A percentile compares a stretch with the other conserved stretches of the same genome.
Evolutionary conservation across 1,140 invertebrate species (phyloP).

Genomic region (Rhyacophila brunnea): DNA sequence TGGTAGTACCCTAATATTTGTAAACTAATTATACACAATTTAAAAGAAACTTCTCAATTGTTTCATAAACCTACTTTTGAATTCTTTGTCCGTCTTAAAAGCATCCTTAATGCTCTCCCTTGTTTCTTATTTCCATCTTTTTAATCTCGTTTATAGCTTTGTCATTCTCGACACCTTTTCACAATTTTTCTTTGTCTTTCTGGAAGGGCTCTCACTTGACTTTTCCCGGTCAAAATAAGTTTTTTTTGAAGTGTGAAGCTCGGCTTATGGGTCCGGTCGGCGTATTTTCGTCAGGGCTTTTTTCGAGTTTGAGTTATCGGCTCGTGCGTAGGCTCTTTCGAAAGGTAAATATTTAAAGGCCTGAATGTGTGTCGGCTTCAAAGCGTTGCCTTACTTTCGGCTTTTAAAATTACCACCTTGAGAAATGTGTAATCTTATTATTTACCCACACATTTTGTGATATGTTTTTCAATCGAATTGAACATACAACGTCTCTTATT

Average conservation of each 20-base stretch:
- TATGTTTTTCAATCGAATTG: too few species aligned
- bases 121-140: slow-evolving; percentile 29
- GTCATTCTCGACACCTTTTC: slow-evolving; percentile 26
- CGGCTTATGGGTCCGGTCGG: not conserved
- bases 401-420: too few species aligned
- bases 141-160: slow-evolving; percentile 33
- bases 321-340: too few species aligned
- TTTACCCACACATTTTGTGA: too few species aligned
- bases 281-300: not conserved
- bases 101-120: slow-evolving; percentile 11
- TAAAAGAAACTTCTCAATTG: slow-evolving; percentile 11
- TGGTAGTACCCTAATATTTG: too few species aligned
- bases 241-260: not conserved
- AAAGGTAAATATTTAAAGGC: too few species aligned
- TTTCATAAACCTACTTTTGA: slow-evolving; percentile 21
- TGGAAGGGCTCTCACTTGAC: not conserved
- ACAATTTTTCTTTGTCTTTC: slow-evolving; percentile 18
- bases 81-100: slow-evolving; percentile 9
- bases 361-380: too few species aligned
- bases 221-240: slow-evolving; percentile 14
- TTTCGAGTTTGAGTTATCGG: not conserved
- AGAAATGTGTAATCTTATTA: too few species aligned
- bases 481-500: too few species aligned
- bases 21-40: not conserved
- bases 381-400: too few species aligned